A percentile compares a stretch with the other conserved stretches of the same genome.
These are phyloP conservation scores for Nansenia antarctica DNA, from an alignment of 2,113 vertebrate species.

Conservation along the genomic window DNA sequence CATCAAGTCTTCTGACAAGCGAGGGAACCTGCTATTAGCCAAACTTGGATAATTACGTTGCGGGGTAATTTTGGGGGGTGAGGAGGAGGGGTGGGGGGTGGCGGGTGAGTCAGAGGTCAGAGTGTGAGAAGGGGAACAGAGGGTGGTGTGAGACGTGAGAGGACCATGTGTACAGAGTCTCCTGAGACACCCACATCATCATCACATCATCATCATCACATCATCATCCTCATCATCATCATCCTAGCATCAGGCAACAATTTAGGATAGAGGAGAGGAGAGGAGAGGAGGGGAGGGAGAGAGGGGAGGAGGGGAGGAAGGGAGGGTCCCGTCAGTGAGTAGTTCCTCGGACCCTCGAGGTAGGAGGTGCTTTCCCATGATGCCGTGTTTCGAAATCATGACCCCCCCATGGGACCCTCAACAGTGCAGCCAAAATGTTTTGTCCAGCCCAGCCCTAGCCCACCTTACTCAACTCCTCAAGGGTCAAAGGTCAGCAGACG, in stretches of 20 bases:
- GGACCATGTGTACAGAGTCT: conserved; percentile 25
- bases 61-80: conserved; percentile 30
- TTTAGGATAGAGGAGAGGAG: conserved; percentile 52
- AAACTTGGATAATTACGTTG: conserved; percentile 42
- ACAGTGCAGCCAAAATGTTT: too few relatives aligned
- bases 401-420: too few relatives aligned
- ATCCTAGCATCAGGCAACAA: conserved; percentile 65
- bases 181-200: conserved; percentile 50
- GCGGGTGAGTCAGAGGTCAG: conserved; percentile 13
- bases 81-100: conserved; percentile 35
- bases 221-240: too few relatives aligned
- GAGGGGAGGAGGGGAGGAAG: conserved; percentile 3
- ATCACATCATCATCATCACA: too few relatives aligned
- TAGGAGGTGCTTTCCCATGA: neutral
- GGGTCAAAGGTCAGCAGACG: too few relatives aligned
- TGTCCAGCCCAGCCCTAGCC: too few relatives aligned
- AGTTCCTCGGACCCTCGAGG: neutral
- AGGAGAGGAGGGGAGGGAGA: conserved; percentile 23
- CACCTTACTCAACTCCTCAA: too few relatives aligned
- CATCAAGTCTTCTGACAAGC: conserved; percentile 23
- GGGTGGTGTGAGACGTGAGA: conserved; percentile 37
- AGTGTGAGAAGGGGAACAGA: conserved; percentile 22
- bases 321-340: neutral
- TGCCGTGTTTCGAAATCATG: too few relatives aligned
- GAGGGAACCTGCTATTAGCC: conserved; percentile 24